Base-by-base conservation (phyloP, 2,888 invertebrate genomes). In the Eilema depressum region DNA sequence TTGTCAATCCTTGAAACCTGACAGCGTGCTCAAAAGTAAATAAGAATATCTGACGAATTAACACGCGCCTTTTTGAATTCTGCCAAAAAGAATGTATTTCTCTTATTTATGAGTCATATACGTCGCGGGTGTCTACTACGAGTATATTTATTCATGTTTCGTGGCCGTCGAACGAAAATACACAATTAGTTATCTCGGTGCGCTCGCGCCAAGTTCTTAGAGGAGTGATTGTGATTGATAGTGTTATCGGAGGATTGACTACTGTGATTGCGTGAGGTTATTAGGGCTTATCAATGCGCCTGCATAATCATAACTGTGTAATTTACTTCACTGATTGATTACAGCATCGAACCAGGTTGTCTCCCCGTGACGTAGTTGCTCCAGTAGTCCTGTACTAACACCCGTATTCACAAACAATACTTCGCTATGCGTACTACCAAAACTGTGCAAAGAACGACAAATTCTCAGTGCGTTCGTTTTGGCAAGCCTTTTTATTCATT, bases 41-140 rank as follows among this genome's bases (percentile, higher is more conserved):
- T 17, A 1, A 2, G 10, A 37, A 14, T 37, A 2, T 33, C 20
- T 20, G 20, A 47, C 20, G 47, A 47, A 47, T 47, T 47, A 47
- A 47, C 47, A 2, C 5, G 47, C 20, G 0, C 8, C 8, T 41
- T 17, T 41, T 41, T 53, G 53, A 53, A 53, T 7, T 53, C n/a
- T 17, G n/a, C 53, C n/a, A 53, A 53, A 53, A n/a, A 53, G 17
- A 47, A 47, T 47, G 47, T 47, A 47, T 53, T n/a, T n/a, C n/a
- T n/a, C 53, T n/a, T n/a, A 53, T n/a, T 53, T 53, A 53, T 26
- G 23, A 59, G 57, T 59, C 25, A 59, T 59, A n/a, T 53, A n/a
- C n/a, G 53, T 53, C n/a, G n/a, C 53, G 53, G 53, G 53, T 53
- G 53, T 53, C 53, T 53, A 53, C 53, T 53, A n/a, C 53, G 53